Evolutionary conservation across 2,888 invertebrate species (phyloP).

Genomic region (Eledona agricola): DNA sequence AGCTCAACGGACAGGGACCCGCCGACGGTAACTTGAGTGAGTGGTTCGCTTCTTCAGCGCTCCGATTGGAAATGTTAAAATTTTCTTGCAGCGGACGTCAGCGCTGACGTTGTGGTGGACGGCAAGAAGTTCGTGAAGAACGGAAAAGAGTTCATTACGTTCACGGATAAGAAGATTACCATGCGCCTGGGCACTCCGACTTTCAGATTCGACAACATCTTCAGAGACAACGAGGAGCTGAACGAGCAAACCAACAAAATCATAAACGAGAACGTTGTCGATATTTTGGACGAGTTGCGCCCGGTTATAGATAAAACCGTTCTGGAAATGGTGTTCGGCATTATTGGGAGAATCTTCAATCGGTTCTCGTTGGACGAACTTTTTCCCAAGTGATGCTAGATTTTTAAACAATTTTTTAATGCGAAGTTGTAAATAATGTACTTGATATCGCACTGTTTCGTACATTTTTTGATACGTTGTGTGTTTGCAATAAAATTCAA

Average conservation of each 20-base stretch:
- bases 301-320: constrained; percentile 70
- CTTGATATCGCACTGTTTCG: too few species aligned
- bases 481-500: too few species aligned
- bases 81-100: constrained; percentile 72
- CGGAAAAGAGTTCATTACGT: constrained; percentile 66
- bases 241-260: constrained; percentile 75
- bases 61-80: constrained; percentile 50
- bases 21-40: constrained; percentile 74
- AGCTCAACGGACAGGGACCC: constrained; percentile 71
- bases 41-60: constrained; percentile 49
- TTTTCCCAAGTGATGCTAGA: constrained; percentile 51
- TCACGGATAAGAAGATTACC: constrained; percentile 68
- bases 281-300: constrained; percentile 71
- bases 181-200: constrained; percentile 70
- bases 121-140: constrained; percentile 65
- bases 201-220: constrained; percentile 72
- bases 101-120: constrained; percentile 66
- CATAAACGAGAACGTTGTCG: constrained; percentile 77
- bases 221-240: constrained; percentile 68
- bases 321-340: constrained; percentile 63
- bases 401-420: constrained; percentile 8
- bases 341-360: constrained; percentile 65
- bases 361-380: constrained; percentile 65
- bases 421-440: too few species aligned
- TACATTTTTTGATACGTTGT: too few species aligned